Conservation (phyloP, 2,797 vertebrate genomes). For the Catharus ustulatus region DNA sequence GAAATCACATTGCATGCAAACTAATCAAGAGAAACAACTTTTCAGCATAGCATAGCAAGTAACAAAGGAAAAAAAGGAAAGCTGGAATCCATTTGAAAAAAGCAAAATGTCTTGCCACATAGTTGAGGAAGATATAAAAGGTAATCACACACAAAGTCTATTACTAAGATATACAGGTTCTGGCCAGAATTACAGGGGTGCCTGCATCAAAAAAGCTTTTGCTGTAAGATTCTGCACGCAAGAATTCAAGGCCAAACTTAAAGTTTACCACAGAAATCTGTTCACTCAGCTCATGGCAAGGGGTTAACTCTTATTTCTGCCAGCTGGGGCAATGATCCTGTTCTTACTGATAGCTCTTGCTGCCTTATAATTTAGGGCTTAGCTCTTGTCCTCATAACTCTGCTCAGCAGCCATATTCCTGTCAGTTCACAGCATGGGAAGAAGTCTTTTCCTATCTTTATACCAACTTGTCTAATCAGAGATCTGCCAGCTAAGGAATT, state of each 20-base stretch:
- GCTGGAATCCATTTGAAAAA: not conserved
- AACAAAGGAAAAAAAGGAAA: not conserved
- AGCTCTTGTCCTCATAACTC: not conserved
- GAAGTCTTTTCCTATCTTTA: not conserved
- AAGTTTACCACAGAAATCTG: not conserved
- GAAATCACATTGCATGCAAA: not conserved
- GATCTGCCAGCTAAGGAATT: not conserved
- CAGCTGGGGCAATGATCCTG: not conserved
- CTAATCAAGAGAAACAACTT: not conserved
- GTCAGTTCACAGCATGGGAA: not conserved
- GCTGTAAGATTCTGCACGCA: not conserved
- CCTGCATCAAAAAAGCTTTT: not conserved
- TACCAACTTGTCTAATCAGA: not conserved
- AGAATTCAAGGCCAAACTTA: not conserved
- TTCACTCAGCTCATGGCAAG: not conserved
- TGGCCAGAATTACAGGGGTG: not conserved
- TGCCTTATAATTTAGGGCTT: not conserved
- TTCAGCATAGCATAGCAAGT: not conserved
- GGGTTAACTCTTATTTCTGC: not conserved
- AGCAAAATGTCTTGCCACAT: not conserved
- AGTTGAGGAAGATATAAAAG: not conserved
- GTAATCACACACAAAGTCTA: not conserved
- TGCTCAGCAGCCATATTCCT: not conserved
- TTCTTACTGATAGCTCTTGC: not conserved
- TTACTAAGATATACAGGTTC: not conserved